Percentiles rank a stretch among this genome's conserved stretches.
phyloP scores from a whole-genome alignment of 2,888 invertebrate genomes.

The Drosophila eohydei region DNA sequence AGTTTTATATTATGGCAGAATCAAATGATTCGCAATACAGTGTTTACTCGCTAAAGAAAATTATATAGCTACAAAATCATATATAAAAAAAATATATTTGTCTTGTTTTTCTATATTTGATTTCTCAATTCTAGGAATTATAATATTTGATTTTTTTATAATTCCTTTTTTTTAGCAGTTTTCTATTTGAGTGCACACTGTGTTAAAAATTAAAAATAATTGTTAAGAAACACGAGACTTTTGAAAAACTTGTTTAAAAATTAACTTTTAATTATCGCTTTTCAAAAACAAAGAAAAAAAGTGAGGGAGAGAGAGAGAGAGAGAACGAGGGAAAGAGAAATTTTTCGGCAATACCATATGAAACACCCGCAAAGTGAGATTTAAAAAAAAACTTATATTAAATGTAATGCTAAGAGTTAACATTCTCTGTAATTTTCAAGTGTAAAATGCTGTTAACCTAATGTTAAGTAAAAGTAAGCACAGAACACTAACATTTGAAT shows the following conservation, averaged over 20 bases:
- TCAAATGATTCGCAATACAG: background rate
- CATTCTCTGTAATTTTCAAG: background rate
- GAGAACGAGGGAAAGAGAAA: too few relatives aligned
- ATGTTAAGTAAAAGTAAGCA: background rate
- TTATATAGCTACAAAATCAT: background rate
- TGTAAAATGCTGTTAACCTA: background rate
- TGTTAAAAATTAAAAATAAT: background rate
- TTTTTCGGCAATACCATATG: background rate
- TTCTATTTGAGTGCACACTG: background rate
- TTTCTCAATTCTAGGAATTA: background rate
- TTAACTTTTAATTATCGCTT: slow-evolving; percentile 14
- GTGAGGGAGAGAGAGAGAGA: background rate
- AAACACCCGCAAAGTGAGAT: too few relatives aligned
- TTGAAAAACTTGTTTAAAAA: slow-evolving; percentile 9
- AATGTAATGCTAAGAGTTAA: background rate
- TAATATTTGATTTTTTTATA: background rate
- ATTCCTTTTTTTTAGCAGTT: background rate
- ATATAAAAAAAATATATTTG: background rate
- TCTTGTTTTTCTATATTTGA: background rate
- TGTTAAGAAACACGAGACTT: background rate
- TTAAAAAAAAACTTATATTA: background rate
- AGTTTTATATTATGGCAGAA: slow-evolving; percentile 1
- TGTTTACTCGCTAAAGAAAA: background rate
- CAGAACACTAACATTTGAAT: background rate
- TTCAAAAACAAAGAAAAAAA: background rate